Conservation (phyloP, 2,888 invertebrate genomes). For the Apodemia duryi region DNA sequence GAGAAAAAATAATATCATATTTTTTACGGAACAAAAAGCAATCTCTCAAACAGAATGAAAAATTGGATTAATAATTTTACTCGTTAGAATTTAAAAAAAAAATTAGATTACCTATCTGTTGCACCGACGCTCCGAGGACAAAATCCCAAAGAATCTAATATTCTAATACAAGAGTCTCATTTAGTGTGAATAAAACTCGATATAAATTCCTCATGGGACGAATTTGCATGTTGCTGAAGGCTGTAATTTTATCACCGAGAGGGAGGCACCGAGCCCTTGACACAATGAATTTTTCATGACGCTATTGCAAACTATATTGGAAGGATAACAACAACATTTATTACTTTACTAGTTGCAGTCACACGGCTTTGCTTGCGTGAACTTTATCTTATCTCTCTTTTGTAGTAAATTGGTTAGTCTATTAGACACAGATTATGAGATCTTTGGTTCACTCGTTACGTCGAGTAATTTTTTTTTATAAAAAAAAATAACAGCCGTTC, state of each 20-base stretch:
- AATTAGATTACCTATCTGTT: constrained; percentile 10
- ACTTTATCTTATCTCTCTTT: too few relatives aligned
- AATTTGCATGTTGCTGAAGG: constrained; percentile 10
- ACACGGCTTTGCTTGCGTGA: background rate
- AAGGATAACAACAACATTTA: background rate
- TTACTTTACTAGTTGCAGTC: background rate
- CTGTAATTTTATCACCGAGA: constrained; percentile 11
- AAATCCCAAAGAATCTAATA: constrained; percentile 25
- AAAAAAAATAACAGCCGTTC: too few relatives aligned
- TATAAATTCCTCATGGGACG: constrained; percentile 33
- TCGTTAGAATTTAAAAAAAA: constrained; percentile 1
- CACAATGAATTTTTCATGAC: constrained; percentile 5
- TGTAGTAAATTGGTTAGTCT: too few relatives aligned
- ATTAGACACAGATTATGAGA: too few relatives aligned
- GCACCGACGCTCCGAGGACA: background rate
- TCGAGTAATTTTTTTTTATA: too few relatives aligned
- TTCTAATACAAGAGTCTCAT: constrained; percentile 26
- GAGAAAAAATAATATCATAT: too few relatives aligned
- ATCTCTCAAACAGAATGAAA: background rate
- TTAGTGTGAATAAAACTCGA: constrained; percentile 31
- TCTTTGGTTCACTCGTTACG: too few relatives aligned
- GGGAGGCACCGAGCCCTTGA: background rate
- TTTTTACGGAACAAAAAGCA: background rate
- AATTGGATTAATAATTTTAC: constrained; percentile 2
- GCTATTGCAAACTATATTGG: constrained; percentile 8